Evolutionary conservation across 2,888 invertebrate species (phyloP), one percentile per base, ranked within the genome.

Genomic region (Cephus spinipes): DNA sequence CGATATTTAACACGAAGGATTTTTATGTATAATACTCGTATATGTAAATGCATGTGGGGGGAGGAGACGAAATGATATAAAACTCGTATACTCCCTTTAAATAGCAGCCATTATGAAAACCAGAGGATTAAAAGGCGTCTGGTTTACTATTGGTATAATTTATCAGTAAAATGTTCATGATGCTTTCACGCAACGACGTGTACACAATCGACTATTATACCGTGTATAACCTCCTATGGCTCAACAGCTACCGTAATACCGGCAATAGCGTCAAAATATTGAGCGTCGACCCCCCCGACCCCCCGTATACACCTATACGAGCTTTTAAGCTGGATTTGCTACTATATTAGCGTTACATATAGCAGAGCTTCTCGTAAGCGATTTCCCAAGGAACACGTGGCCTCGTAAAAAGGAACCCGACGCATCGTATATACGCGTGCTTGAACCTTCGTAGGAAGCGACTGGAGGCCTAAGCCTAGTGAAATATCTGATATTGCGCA

Each of bases 241-340:
- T 55, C 40, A 55, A 55, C 40, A 55, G 40, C 40, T 6, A 23
- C 40, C 40, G 23, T 40, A 40, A 40, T 2, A 40, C 40, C 40
- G 40, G 40, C 23, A 55, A 55, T 77, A 68, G 68, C 73, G 77
- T 79, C 78, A 77, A 82, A 77, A 79, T 82, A 81, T 79, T 76
- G 79, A 81, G 76, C 79, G 79, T 55, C 35, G 33, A 69, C 77
- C 74, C 77, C 79, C 35, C 11, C 31, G 31, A 31, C 1, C 9
- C 76, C 79, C 68, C 76, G 74, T 15, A 40, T 69, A 73, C 77
- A 75, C 73, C 33, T 55, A 74, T 69, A 77, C 75, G 76, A 80
- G 81, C 80, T 81, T 82, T 81, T 78, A 81, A 81, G 77, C 79
- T 76, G 80, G 83, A 83, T 85, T 84, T 82, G 83, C 82, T 77